phyloP scores from a whole-genome alignment of 2,113 vertebrate genomes.

The Eulemur macaco region DNA sequence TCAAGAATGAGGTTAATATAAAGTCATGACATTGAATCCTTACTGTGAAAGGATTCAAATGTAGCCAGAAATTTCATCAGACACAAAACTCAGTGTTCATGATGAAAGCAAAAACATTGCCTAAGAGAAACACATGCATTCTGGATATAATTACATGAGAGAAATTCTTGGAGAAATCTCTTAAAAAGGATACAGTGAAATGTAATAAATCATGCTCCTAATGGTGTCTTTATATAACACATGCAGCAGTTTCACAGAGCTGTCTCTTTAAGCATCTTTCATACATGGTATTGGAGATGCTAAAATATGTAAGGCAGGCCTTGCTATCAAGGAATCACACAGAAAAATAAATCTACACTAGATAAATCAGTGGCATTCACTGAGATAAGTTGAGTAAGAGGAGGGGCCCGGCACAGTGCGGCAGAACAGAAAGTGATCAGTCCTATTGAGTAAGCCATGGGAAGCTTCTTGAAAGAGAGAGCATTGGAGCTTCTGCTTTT shows the following conservation, averaged over 20 bases:
- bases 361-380: neutral
- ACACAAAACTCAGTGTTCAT: neutral
- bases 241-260: neutral
- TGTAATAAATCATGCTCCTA: neutral
- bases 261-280: neutral
- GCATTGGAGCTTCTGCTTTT: neutral
- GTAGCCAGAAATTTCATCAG: neutral
- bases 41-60: neutral
- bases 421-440: neutral
- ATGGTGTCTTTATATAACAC: neutral
- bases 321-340: neutral
- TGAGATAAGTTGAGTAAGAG: neutral
- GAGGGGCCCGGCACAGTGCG: rapidly evolving
- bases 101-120: neutral
- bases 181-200: neutral
- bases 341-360: neutral
- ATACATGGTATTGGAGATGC: neutral
- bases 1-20: neutral
- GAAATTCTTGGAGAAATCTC: neutral
- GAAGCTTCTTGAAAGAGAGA: slow-evolving; percentile 33
- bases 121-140: neutral
- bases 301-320: neutral
- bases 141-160: neutral
- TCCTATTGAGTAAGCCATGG: neutral
- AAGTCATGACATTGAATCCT: neutral